phyloP scores from a whole-genome alignment of 1,140 invertebrate genomes.

The Lordiphosa clarofinis region DNA sequence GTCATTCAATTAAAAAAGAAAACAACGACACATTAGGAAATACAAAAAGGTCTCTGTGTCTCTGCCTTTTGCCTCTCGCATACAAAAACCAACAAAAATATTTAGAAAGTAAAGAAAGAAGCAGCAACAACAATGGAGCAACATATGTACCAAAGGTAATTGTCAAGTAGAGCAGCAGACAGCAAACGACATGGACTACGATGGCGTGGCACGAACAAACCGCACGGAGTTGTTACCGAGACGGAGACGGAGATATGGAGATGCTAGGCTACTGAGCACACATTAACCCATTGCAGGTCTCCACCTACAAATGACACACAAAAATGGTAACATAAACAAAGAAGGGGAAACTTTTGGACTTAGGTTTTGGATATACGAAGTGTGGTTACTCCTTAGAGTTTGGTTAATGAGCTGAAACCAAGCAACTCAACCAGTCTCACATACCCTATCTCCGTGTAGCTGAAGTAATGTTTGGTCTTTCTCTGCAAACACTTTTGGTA shows the following conservation, averaged over 20 bases:
- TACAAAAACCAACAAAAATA: constrained; percentile 56
- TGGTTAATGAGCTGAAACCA: no score
- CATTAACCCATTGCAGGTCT: constrained; percentile 37
- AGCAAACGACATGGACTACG: constrained; percentile 34
- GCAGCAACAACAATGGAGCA: constrained; percentile 42
- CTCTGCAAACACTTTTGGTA: constrained; percentile 68
- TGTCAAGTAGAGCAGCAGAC: constrained; percentile 72
- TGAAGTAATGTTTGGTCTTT: constrained; percentile 16
- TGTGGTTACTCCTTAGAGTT: constrained; percentile 17
- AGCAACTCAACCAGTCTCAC: no score
- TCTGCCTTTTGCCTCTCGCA: constrained; percentile 30
- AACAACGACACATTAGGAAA: constrained; percentile 60
- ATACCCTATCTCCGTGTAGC: no score
- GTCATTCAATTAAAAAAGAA: constrained; percentile 75
- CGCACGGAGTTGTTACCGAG: constrained; percentile 38
- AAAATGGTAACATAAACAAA: constrained; percentile 69
- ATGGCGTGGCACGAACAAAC: constrained; percentile 50
- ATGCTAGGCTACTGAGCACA: constrained; percentile 39
- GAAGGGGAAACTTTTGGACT: background rate
- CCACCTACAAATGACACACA: constrained; percentile 60
- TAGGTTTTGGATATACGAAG: constrained; percentile 1
- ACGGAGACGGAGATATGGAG: constrained; percentile 15
- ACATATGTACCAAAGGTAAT: constrained; percentile 74
- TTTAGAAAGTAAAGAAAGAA: constrained; percentile 75
- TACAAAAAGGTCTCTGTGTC: constrained; percentile 61